These are phyloP conservation scores for Sardina pilchardus DNA, from an alignment of 2,113 vertebrate species.

Conservation along the genomic window DNA sequence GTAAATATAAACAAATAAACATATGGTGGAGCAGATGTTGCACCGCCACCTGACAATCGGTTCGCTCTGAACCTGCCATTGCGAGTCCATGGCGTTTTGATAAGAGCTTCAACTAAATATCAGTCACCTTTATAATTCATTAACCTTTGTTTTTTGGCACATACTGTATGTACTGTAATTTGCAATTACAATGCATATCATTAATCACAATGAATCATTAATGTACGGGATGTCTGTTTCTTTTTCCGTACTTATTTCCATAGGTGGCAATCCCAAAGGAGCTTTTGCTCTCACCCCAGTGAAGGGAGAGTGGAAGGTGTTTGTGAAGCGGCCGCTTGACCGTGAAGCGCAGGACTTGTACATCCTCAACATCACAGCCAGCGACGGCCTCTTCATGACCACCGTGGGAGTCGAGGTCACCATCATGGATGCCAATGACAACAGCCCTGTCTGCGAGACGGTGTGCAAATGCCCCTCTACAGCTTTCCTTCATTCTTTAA, in stretches of 20 bases:
- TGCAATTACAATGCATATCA: background rate
- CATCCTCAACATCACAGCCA: conserved; percentile 91
- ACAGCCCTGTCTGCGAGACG: conserved; percentile 91
- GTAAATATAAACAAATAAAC: too few species aligned
- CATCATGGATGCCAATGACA: conserved; percentile 92
- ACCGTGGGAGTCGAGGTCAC: conserved; percentile 86
- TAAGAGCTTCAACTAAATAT: too few species aligned
- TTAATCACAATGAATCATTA: background rate
- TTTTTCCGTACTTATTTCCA: conserved; percentile 2
- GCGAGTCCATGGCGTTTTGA: too few species aligned
- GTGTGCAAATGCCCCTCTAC: conserved; percentile 59
- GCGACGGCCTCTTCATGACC: conserved; percentile 89
- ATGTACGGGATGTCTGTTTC: background rate
- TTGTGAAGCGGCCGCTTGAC: conserved; percentile 88
- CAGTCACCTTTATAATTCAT: background rate
- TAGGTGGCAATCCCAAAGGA: conserved; percentile 88
- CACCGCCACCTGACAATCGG: too few species aligned
- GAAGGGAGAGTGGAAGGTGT: conserved; percentile 94
- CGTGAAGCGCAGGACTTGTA: conserved; percentile 92
- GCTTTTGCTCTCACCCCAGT: conserved; percentile 87
- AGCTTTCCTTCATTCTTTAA: too few species aligned
- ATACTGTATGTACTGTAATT: background rate
- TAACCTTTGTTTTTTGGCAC: background rate
- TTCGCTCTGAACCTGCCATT: too few species aligned
- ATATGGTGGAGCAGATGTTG: too few species aligned